Evolutionary conservation across 2,797 vertebrate species (phyloP), one percentile per base, ranked within the genome.

Genomic region (Avahi laniger): DNA sequence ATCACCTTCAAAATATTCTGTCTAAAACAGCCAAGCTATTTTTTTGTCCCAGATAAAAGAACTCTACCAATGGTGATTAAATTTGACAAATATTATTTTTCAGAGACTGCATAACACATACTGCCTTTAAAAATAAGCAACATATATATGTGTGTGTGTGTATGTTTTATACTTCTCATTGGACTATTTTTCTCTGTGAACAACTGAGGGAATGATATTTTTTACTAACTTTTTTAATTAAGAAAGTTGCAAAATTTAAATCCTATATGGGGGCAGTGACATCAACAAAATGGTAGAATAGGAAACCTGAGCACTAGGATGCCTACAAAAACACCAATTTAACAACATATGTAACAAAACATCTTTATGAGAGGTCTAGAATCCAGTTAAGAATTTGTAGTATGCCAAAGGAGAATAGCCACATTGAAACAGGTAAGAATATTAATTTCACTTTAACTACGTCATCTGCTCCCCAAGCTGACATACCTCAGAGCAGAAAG

Each of bases 51-150:
- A 69, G 79, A 48, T 91, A 26, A 87, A 91, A 89, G n/a, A 57
- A 13, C 5, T 7, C 79, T 4, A 84, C 35, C 89, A 95, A 73
- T 54, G 94, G 50, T 46, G 35, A 94, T 26, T 63, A 52, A 54
- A 86, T 92, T 63, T 90, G 28, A 89, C 73, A 97, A 84, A 84
- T 43, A 11, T 69, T 54, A 7, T 91, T 96, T 76, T 90, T 7
- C 38, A 92, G 59, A 63, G 67, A 50, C 4, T 50, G 26, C 41
- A 61, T 75, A 80, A 22, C 5, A 81, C 82, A 89, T 4, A 1
- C 17, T 57, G 4, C 22, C 43, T 35, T 54, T 73, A 33, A 69
- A 81, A 86, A 59, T 38, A 87, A 80, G 81, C n/a, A 65, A 83
- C 41, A 52, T 52, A 52, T 18, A 18, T 57, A 9, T 26, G 3